Evolutionary conservation across 2,797 vertebrate genomes (phyloP), one percentile per base, ranked within the genome.

Genomic region (Spondyliosoma cantharus): DNA sequence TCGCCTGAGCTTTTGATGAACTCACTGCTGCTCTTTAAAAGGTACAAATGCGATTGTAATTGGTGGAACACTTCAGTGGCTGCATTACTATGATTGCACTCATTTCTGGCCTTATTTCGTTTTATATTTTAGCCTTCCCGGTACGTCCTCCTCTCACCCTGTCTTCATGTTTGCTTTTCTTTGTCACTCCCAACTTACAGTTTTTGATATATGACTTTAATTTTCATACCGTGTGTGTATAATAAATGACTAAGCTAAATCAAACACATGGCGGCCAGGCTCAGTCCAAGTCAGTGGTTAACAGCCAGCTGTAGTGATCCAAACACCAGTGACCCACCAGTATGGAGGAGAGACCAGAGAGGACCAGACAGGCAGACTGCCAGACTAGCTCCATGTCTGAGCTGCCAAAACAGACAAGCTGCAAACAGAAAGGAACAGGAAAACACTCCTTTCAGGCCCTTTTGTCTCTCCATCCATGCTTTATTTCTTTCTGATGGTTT

Each of bases 271-370:
- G 78, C 64, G 61, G 75, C 17, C 46, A 68, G 60, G 50, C 61
- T 58, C 60, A 0, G 56, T 83, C 90, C 89, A 92, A 90, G 86
- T 90, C 6, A 32, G 90, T 74, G 92, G 90, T 91, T 87, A 87
- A 87, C 86, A 88, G 82, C 80, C 80, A 86, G 84, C 77, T 80
- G 84, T 54, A 83, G 86, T 48, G 86, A 90, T 90, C 90, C 86
- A 91, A 93, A 91, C 87, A 90, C 84, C 90, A 91, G 86, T 90
- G 90, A 92, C 89, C 90, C 86, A 86, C 81, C 86, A 85, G 86
- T 81, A 76, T 79, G 80, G 78, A 89, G 25, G 29, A 72, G 67
- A 89, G 81, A 80, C 85, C 84, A 79, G 75, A 86, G 84, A 75
- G 78, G 67, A 87, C 64, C 75, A 90, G 91, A 89, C 88, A 72